These are phyloP conservation scores for Falco rusticolus DNA, from an alignment of 2,797 vertebrate species.

Conservation along the genomic window DNA sequence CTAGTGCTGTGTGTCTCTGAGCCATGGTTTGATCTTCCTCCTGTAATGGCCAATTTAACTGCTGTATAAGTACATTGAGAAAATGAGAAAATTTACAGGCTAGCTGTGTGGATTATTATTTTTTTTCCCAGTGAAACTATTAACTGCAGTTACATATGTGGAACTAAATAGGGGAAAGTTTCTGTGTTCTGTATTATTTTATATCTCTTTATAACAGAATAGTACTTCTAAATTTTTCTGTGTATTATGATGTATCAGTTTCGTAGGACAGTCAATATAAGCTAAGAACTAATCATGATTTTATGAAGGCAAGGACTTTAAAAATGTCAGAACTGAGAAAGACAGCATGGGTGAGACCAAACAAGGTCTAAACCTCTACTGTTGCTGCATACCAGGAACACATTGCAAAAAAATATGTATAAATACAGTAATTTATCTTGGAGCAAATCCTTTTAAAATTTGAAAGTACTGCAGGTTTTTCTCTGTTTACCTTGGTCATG, in stretches of 20 bases:
- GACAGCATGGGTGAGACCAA: neutral
- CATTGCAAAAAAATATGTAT: fast-evolving
- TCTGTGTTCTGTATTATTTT: neutral
- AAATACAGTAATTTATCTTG: neutral
- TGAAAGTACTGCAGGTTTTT: neutral
- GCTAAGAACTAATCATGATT: neutral
- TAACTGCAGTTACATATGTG: neutral
- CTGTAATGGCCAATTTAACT: neutral
- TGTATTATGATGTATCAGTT: neutral
- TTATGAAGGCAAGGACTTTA: neutral
- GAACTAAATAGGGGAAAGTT: neutral
- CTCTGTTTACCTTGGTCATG: neutral
- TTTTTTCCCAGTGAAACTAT: neutral
- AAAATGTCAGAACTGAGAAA: neutral
- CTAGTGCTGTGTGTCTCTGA: neutral
- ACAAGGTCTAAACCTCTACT: neutral
- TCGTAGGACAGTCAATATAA: neutral
- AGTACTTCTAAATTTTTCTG: neutral
- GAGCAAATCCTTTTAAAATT: neutral
- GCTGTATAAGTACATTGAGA: neutral
- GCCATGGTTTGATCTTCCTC: neutral
- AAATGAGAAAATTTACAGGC: neutral
- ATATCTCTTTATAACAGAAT: neutral
- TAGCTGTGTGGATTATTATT: neutral
- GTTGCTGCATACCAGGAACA: neutral